A percentile compares a stretch with the other conserved stretches of the same genome.
Evolutionary conservation across 2,797 vertebrate genomes (phyloP).

Genomic region (Emydoidea blandingii): DNA sequence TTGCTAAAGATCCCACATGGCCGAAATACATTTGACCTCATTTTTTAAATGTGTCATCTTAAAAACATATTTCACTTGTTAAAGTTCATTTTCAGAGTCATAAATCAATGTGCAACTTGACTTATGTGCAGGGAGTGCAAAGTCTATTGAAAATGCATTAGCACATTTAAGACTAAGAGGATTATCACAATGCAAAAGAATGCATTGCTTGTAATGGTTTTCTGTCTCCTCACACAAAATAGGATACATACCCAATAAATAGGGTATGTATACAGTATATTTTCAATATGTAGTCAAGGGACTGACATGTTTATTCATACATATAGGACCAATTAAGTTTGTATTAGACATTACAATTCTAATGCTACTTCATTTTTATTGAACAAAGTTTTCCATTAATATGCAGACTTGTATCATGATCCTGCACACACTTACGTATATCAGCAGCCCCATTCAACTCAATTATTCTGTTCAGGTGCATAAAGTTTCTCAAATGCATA

Average conservation of each 20-base stretch:
- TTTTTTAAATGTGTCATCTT: background rate
- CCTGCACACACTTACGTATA: background rate
- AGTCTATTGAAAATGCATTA: background rate
- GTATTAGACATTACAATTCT: background rate
- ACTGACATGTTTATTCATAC: background rate
- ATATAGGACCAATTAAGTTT: background rate
- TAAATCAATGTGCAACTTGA: background rate
- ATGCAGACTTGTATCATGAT: background rate
- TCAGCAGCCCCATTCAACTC: background rate
- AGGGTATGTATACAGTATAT: background rate
- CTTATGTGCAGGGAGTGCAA: background rate
- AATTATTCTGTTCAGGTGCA: background rate
- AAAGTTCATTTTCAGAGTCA: background rate
- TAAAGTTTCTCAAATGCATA: background rate
- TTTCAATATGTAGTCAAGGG: background rate
- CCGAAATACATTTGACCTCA: background rate
- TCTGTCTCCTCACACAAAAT: background rate
- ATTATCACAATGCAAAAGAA: background rate
- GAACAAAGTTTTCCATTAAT: background rate
- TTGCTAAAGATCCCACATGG: background rate
- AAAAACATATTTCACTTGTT: background rate
- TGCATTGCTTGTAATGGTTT: background rate
- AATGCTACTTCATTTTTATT: background rate
- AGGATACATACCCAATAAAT: background rate
- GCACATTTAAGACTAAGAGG: background rate